phyloP scores from a whole-genome alignment of 2,888 invertebrate genomes.

The Clepsis dumicolana region DNA sequence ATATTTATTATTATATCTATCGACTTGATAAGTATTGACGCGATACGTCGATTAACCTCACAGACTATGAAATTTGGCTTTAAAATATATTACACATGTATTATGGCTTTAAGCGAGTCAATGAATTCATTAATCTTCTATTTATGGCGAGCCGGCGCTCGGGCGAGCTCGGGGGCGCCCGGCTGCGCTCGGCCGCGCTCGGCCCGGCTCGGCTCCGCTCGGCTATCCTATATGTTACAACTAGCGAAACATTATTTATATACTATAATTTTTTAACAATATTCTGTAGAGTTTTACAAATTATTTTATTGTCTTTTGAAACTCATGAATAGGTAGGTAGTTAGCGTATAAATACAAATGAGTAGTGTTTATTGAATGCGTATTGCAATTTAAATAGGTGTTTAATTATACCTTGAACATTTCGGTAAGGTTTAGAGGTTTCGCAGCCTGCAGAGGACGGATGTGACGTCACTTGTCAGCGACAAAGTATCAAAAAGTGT shows the following conservation, averaged over 20 bases:
- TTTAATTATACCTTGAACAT: conserved; percentile 63
- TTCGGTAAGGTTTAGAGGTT: conserved; percentile 61
- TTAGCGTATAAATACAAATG: conserved; percentile 66
- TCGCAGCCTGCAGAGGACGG: conserved; percentile 50
- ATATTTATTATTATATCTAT: conserved; percentile 79
- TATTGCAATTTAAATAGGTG: conserved; percentile 70
- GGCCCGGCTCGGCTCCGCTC: conserved; percentile 19
- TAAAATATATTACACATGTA: conserved; percentile 83
- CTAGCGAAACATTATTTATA: conserved; percentile 74
- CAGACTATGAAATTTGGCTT: conserved; percentile 87
- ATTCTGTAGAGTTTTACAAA: conserved; percentile 81
- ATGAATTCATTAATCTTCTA: conserved; percentile 78
- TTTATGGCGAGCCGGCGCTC: conserved; percentile 58
- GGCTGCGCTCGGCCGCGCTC: not conserved
- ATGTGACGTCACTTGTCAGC: conserved; percentile 15
- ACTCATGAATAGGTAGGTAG: conserved; percentile 70
- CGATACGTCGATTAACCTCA: conserved; percentile 80
- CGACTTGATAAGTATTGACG: conserved; percentile 79
- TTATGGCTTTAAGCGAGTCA: conserved; percentile 83
- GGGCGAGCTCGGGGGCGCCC: conserved; percentile 9
- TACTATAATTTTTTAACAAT: conserved; percentile 80
- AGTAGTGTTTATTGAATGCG: conserved; percentile 69
- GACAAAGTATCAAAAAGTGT: not conserved
- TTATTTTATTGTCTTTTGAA: conserved; percentile 77
- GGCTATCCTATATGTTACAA: conserved; percentile 67